phyloP scores from a whole-genome alignment of 2,888 invertebrate genomes.

The Theodoxus fluviatilis region DNA sequence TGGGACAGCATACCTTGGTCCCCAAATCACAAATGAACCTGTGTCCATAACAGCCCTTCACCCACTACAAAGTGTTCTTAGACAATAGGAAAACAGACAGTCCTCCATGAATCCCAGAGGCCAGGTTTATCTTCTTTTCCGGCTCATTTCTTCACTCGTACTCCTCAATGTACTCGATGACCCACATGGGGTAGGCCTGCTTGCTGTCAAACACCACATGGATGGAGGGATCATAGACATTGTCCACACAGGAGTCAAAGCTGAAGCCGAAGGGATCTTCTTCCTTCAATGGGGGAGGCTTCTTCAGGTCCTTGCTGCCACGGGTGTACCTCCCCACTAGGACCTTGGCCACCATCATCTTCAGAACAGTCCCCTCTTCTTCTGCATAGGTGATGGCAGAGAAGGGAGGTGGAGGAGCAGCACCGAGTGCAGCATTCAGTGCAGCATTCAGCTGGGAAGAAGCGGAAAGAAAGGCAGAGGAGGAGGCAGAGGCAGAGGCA shows the following conservation, averaged over 20 bases:
- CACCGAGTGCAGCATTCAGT: neutral
- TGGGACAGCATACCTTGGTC: too few species aligned
- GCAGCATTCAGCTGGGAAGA: too few species aligned
- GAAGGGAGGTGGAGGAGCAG: neutral
- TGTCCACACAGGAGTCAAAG: constrained; percentile 61
- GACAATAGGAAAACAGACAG: too few species aligned
- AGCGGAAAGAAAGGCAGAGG: too few species aligned
- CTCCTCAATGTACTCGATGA: constrained; percentile 60
- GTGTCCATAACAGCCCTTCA: too few species aligned
- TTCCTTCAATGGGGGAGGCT: constrained; percentile 49
- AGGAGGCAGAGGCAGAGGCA: too few species aligned
- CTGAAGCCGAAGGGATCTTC: constrained; percentile 53
- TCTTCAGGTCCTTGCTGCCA: constrained; percentile 48
- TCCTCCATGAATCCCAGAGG: too few species aligned
- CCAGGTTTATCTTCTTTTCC: too few species aligned
- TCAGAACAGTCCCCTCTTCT: too few species aligned
- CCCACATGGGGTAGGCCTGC: constrained; percentile 61
- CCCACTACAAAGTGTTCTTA: too few species aligned
- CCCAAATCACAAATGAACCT: too few species aligned
- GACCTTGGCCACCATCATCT: constrained; percentile 57
- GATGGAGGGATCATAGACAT: constrained; percentile 52
- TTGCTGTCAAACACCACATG: constrained; percentile 62
- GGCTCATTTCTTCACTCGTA: too few species aligned
- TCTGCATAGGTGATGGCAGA: neutral
- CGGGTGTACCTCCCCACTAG: constrained; percentile 56